Percentiles rank a stretch among this genome's conserved stretches.
These are phyloP conservation scores for Barbus barbus DNA, from an alignment of 2,113 vertebrate genomes.

Conservation along the genomic window DNA sequence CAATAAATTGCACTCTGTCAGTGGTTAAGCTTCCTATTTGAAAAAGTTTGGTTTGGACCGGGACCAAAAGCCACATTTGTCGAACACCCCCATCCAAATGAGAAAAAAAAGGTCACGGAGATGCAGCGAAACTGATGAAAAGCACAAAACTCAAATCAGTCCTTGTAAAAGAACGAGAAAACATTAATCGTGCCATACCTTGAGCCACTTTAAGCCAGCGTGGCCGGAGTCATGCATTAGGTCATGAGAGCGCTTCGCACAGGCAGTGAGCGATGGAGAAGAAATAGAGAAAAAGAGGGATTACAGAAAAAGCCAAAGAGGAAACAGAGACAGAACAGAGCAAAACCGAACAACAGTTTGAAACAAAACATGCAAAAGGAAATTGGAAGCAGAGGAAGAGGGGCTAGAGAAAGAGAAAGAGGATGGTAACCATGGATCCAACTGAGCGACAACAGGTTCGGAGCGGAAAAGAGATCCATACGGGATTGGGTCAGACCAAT, in stretches of 20 bases:
- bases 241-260: slow-evolving; percentile 77
- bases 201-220: slow-evolving; percentile 78
- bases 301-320: slow-evolving; percentile 41
- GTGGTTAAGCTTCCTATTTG: slow-evolving; percentile 45
- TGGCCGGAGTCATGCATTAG: slow-evolving; percentile 76
- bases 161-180: slow-evolving; percentile 12
- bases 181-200: slow-evolving; percentile 72
- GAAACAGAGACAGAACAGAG: slow-evolving; percentile 45
- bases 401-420: neutral
- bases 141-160: slow-evolving; percentile 28
- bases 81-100: slow-evolving; percentile 23
- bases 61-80: slow-evolving; percentile 42
- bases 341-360: slow-evolving; percentile 39
- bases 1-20: slow-evolving; percentile 36
- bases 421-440: slow-evolving; percentile 30
- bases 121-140: neutral
- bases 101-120: neutral
- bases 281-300: slow-evolving; percentile 40
- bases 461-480: slow-evolving; percentile 11
- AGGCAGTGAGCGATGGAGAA: slow-evolving; percentile 62
- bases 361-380: slow-evolving; percentile 40
- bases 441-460: neutral
- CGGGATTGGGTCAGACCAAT: neutral
- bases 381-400: slow-evolving; percentile 46
- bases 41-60: slow-evolving; percentile 28